phyloP scores from a whole-genome alignment of 2,113 vertebrate species.

The Cyanoliseus patagonus region DNA sequence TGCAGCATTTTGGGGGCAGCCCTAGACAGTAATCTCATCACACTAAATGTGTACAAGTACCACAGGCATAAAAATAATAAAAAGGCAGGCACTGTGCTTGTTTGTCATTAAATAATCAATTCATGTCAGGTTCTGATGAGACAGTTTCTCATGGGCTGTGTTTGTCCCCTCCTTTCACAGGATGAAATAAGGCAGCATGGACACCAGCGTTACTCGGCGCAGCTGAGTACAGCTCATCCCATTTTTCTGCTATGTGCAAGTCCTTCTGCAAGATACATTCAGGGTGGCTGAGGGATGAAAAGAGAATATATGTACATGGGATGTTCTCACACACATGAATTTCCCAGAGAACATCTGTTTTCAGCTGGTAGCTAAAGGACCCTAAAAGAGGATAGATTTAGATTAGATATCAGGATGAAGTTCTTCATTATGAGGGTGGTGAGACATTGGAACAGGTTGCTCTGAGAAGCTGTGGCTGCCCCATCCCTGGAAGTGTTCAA shows the following conservation, averaged over 20 bases:
- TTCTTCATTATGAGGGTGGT: background rate
- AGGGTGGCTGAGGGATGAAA: background rate
- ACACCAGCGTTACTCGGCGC: background rate
- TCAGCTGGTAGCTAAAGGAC: background rate
- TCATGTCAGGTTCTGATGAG: background rate
- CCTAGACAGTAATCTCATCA: slow-evolving; percentile 9
- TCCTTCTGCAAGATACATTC: background rate
- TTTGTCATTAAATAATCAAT: slow-evolving; percentile 31
- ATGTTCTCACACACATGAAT: background rate
- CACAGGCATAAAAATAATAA: background rate
- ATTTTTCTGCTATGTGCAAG: background rate
- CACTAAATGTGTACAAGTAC: background rate
- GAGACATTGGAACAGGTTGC: background rate
- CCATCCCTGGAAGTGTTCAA: background rate
- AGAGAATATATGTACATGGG: background rate
- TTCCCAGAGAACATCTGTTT: background rate
- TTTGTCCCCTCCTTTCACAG: background rate
- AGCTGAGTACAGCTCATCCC: background rate
- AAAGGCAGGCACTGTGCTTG: background rate
- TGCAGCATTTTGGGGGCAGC: background rate
- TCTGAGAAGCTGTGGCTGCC: background rate
- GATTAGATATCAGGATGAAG: background rate
- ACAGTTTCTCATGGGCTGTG: background rate
- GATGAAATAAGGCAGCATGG: background rate
- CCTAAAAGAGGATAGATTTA: background rate